These are phyloP conservation scores for Hippoglossus hippoglossus DNA, from an alignment of 2,797 vertebrate genomes.

Conservation along the genomic window DNA sequence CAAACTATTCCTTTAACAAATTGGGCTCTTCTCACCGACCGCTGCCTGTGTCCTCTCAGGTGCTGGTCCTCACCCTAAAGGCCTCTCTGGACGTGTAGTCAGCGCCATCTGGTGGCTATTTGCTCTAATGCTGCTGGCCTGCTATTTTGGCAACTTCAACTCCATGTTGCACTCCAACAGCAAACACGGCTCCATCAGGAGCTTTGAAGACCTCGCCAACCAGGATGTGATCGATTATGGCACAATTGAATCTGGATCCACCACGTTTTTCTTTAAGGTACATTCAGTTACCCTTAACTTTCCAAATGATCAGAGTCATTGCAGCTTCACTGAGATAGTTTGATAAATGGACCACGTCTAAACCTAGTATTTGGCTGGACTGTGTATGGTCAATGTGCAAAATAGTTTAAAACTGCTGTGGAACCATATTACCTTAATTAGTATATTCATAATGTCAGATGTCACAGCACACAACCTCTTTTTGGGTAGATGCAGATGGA, in stretches of 20 bases:
- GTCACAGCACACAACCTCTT: too few species aligned
- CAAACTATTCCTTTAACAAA: too few species aligned
- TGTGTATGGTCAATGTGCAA: too few species aligned
- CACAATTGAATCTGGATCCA: conserved; percentile 84
- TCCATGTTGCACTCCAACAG: conserved; percentile 75
- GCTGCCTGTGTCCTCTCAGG: conserved; percentile 73
- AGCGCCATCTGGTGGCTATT: conserved; percentile 92
- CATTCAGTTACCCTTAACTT: background rate
- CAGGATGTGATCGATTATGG: conserved; percentile 90
- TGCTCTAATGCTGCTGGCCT: conserved; percentile 86
- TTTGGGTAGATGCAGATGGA: too few species aligned
- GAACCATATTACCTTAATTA: too few species aligned
- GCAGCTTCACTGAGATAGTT: too few species aligned
- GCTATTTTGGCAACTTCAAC: conserved; percentile 88
- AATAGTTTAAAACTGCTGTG: too few species aligned
- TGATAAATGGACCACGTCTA: too few species aligned
- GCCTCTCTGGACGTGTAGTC: conserved; percentile 85
- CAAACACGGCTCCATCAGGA: conserved; percentile 81
- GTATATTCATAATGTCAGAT: too few species aligned
- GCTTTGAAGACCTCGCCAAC: conserved; percentile 89
- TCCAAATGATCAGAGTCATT: background rate
- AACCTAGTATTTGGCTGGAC: too few species aligned
- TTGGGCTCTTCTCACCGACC: background rate
- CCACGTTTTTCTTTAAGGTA: conserved; percentile 89
- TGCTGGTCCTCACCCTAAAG: conserved; percentile 88